Base-by-base conservation (phyloP, 2,797 vertebrate genomes). In the Mormyrops boulengeri region DNA sequence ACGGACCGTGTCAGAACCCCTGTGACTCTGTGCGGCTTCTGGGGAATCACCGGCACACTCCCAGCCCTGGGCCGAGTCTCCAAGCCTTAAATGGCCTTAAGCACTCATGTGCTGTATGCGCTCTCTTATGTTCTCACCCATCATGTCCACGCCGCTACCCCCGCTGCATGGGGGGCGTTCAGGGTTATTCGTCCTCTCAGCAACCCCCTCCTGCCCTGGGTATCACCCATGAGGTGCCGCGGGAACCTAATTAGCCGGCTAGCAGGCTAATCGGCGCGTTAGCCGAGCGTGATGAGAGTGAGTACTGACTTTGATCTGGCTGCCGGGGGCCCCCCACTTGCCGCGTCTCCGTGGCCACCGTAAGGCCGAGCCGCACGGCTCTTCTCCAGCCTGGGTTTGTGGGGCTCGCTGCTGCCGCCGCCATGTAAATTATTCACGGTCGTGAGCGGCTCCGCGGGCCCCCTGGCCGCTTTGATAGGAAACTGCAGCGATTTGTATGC, bases 361-460 rank as follows among this genome's bases (percentile, higher is more conserved):
- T 95, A 94, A 95, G 93, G 95, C 95, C 95, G 92, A 95, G 93
- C 93, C 92, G 89, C 52, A 9, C 38, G 2, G 6, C 92, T 84
- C 93, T 94, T 94, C 94, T 88, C 91, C 92, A 89, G 89, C 44
- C 30, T 0, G 26, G 52, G 44, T 60, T 41, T 41, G 50, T 47
- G 14, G 89, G 91, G 92, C 73, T 84, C 30, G 49, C 94, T 22
- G 94, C 93, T 92, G 94, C 94, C 94, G 94, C 93, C 91, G 87
- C 12, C 60, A 91, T 93, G 93, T 96, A 94, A 96, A 96, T 96
- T 95, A 96, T 96, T 96, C 94, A 96, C 93, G 92, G 89, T 91
- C 89, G 93, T 95, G 94, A 96, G 95, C 92, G 95, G 93, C 95
- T 94, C 93, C 92, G 95, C 94, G 92, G 94, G 94, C 93, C 92